phyloP scores from a whole-genome alignment of 2,888 invertebrate species.

The Microplitis deprimator region DNA sequence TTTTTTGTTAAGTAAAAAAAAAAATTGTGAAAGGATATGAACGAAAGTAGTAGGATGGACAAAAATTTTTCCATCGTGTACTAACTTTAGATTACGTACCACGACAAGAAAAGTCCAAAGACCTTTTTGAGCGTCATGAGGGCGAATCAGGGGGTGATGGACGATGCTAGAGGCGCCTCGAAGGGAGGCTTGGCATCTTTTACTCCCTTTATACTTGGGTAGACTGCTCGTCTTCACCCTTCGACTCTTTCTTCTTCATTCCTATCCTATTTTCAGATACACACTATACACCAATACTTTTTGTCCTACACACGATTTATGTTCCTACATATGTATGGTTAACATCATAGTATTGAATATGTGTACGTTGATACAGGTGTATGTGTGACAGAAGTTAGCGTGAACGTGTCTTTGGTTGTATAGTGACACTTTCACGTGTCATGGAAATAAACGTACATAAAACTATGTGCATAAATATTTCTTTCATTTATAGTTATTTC shows the following conservation, averaged over 20 bases:
- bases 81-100: constrained; percentile 39
- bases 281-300: neutral
- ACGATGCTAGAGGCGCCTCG: constrained; percentile 58
- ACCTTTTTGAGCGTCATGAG: constrained; percentile 24
- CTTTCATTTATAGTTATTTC: constrained; percentile 33
- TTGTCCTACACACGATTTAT: no score
- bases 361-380: neutral
- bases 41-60: constrained; percentile 19
- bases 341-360: constrained; percentile 8
- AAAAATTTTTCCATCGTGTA: constrained; percentile 36
- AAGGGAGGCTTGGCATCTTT: constrained; percentile 57
- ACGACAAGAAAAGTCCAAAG: constrained; percentile 10
- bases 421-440: constrained; percentile 38
- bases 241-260: constrained; percentile 28
- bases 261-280: constrained; percentile 33
- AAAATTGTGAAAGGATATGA: neutral
- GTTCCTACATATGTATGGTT: neutral
- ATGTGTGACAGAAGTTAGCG: constrained; percentile 26
- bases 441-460: constrained; percentile 33
- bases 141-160: constrained; percentile 54
- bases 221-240: constrained; percentile 39
- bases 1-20: constrained; percentile 8
- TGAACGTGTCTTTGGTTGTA: constrained; percentile 38
- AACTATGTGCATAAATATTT: constrained; percentile 27
- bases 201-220: constrained; percentile 49